phyloP scores from a whole-genome alignment of 2,797 vertebrate species.

The Eurystomus glaucurus region DNA sequence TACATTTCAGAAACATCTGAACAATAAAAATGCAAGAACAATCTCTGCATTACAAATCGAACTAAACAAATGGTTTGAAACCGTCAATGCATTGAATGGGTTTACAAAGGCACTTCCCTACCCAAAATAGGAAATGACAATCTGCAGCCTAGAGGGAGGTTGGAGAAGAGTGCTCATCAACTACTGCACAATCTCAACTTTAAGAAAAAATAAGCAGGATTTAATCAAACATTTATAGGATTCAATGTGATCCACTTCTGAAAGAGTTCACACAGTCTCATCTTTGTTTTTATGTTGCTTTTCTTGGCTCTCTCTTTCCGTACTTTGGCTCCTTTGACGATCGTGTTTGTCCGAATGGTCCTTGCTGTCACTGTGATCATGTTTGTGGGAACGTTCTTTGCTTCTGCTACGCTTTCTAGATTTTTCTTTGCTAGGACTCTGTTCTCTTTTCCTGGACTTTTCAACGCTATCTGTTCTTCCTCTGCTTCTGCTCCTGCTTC shows the following conservation, averaged over 20 bases:
- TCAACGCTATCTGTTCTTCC: conserved; percentile 87
- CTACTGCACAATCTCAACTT: conserved; percentile 86
- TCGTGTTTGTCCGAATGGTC: conserved; percentile 90
- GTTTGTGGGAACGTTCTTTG: conserved; percentile 89
- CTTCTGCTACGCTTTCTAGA: conserved; percentile 86
- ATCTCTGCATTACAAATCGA: conserved; percentile 81
- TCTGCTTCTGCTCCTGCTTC: conserved; percentile 85
- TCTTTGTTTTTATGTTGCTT: conserved; percentile 86
- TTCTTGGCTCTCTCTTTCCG: conserved; percentile 87
- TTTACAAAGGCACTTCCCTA: conserved; percentile 91
- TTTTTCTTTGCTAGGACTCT: conserved; percentile 90
- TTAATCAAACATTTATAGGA: conserved; percentile 86
- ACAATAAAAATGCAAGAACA: conserved; percentile 87
- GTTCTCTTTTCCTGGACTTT: conserved; percentile 90
- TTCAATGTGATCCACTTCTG: conserved; percentile 89
- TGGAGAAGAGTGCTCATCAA: conserved; percentile 81
- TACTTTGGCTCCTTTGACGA: conserved; percentile 89
- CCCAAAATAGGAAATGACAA: conserved; percentile 85
- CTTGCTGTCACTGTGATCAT: conserved; percentile 88
- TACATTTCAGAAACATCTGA: conserved; percentile 87
- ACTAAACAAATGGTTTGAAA: conserved; percentile 82
- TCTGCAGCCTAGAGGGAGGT: conserved; percentile 85
- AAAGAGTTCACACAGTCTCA: conserved; percentile 85
- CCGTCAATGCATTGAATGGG: conserved; percentile 83
- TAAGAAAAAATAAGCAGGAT: conserved; percentile 81